phyloP scores from a whole-genome alignment of 2,888 invertebrate species.

The Dilophus febrilis region DNA sequence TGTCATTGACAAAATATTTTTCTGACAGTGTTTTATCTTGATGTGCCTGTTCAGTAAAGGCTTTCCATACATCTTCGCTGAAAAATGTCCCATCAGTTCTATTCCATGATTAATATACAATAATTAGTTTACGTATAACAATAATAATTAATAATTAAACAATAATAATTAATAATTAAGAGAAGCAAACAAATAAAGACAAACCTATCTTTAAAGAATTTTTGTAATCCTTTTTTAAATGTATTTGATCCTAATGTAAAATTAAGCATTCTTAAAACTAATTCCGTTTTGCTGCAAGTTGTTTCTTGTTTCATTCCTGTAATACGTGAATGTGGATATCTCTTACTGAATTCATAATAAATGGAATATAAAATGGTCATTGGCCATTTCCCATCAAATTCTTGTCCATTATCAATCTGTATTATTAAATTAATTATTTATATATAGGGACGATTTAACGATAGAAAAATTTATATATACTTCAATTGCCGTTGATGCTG shows the following conservation, averaged over 20 bases:
- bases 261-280: constrained; percentile 79
- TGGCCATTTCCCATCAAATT: constrained; percentile 65
- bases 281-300: constrained; percentile 54
- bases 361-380: constrained; percentile 61
- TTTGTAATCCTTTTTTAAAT: constrained; percentile 54
- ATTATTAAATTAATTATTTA: too few species aligned
- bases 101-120: too few species aligned
- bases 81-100: constrained; percentile 36
- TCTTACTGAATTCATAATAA: constrained; percentile 64
- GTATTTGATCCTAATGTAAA: constrained; percentile 61
- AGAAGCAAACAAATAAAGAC: too few species aligned
- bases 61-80: constrained; percentile 63
- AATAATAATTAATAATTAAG: too few species aligned
- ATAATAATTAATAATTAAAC: constrained; percentile 1
- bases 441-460: too few species aligned
- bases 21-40: constrained; percentile 36
- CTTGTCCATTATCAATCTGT: constrained; percentile 50
- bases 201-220: constrained; percentile 47
- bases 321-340: constrained; percentile 59
- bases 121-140: constrained; percentile 29
- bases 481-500: constrained; percentile 52
- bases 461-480: constrained; percentile 27
- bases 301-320: constrained; percentile 57
- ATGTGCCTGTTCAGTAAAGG: constrained; percentile 48
- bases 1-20: constrained; percentile 42